phyloP scores from a whole-genome alignment of 2,113 vertebrate genomes.

The Mesitornis unicolor region DNA sequence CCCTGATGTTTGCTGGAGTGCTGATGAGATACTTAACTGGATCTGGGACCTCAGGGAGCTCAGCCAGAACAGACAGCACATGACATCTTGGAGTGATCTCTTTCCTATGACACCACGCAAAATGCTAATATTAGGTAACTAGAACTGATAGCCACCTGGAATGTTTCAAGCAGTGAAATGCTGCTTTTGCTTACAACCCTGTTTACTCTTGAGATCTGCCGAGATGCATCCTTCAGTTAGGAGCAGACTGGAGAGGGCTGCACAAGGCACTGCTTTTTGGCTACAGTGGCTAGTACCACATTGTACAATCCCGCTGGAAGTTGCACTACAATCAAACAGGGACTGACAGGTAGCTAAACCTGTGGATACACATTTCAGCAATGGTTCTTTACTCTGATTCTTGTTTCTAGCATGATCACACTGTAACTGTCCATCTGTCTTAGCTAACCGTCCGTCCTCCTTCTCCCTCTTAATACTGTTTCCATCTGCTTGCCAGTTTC shows the following conservation, averaged over 20 bases:
- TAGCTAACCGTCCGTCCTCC: not conserved
- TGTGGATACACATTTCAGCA: not conserved
- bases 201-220: not conserved
- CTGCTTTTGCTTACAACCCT: not conserved
- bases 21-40: not conserved
- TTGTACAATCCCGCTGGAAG: not conserved
- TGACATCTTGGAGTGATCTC: not conserved
- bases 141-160: not conserved
- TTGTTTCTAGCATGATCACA: not conserved
- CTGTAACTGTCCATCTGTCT: not conserved
- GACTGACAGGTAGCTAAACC: not conserved
- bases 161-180: not conserved
- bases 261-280: not conserved
- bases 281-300: not conserved
- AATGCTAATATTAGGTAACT: not conserved
- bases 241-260: not conserved
- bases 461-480: not conserved
- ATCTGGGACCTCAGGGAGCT: not conserved
- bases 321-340: not conserved
- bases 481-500: conserved; percentile 6
- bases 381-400: not conserved
- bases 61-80: not conserved
- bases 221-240: not conserved
- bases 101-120: not conserved
- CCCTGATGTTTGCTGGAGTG: not conserved